phyloP scores from a whole-genome alignment of 2,113 vertebrate species.

The Oryzias curvinotus region DNA sequence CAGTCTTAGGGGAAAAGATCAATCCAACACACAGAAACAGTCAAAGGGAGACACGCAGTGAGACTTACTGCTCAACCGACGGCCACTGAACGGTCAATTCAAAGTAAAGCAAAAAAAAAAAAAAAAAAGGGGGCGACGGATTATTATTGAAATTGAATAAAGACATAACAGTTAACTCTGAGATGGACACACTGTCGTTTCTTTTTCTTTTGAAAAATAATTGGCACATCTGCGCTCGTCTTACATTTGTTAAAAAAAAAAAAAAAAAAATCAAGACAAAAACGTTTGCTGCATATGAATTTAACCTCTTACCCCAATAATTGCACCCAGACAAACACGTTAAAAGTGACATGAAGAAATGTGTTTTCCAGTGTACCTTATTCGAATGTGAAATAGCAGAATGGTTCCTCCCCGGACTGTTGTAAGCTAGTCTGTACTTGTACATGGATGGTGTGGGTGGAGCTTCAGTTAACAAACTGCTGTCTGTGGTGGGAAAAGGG shows the following conservation, averaged over 20 bases:
- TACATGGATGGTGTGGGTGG: conserved; percentile 94
- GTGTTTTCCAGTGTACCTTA: conserved; percentile 66
- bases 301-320: too few relatives aligned
- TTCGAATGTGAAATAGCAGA: conserved; percentile 68
- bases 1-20: conserved; percentile 52
- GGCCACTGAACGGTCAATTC: conserved; percentile 76
- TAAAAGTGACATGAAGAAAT: not conserved
- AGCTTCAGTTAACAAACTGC: conserved; percentile 87
- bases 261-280: too few relatives aligned
- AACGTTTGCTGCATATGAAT: too few relatives aligned
- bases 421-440: conserved; percentile 90
- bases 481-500: conserved; percentile 76
- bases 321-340: not conserved
- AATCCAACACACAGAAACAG: conserved; percentile 59
- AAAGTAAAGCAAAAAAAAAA: conserved; percentile 68
- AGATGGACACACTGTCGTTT: too few relatives aligned
- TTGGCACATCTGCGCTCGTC: too few relatives aligned
- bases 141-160: conserved; percentile 57
- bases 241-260: too few relatives aligned
- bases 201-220: too few relatives aligned
- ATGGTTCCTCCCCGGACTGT: conserved; percentile 86
- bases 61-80: conserved; percentile 77
- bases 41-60: conserved; percentile 50
- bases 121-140: conserved; percentile 56
- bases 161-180: conserved; percentile 1